These are phyloP conservation scores for Anastrepha ludens DNA, from an alignment of 1,140 invertebrate species.

Conservation along the genomic window DNA sequence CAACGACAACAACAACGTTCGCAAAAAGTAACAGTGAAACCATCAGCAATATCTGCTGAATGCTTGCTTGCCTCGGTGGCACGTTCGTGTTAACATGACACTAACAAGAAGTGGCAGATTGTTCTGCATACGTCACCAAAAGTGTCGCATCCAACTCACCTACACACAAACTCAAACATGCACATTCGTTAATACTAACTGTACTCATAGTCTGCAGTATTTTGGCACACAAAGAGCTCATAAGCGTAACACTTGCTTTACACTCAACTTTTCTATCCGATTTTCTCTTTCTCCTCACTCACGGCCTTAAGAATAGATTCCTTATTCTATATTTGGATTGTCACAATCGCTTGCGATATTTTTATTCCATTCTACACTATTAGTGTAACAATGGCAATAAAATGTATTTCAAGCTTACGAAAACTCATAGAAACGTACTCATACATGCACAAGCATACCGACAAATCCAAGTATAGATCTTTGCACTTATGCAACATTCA, in stretches of 20 bases:
- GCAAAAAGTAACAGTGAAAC: too few species aligned
- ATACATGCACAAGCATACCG: too few species aligned
- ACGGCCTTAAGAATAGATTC: not conserved
- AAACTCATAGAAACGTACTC: too few species aligned
- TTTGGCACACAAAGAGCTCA: conserved; percentile 14
- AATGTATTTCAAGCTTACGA: not conserved
- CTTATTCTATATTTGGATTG: not conserved
- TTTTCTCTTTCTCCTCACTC: not conserved
- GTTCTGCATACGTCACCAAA: conserved; percentile 12
- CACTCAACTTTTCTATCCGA: not conserved
- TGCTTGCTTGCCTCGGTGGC: not conserved
- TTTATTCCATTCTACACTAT: not conserved
- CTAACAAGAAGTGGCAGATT: conserved; percentile 51
- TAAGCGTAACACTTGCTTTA: conserved; percentile 1
- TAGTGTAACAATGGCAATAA: conserved; percentile 10
- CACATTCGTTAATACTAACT: not conserved
- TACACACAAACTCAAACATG: not conserved
- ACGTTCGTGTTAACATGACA: conserved; percentile 51
- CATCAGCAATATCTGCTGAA: too few species aligned
- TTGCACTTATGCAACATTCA: not conserved
- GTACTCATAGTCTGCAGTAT: not conserved
- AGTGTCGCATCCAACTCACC: conserved; percentile 16
- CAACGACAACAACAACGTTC: not conserved
- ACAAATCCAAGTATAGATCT: too few species aligned
- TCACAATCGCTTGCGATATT: not conserved